phyloP scores from a whole-genome alignment of 2,797 vertebrate genomes.

The Semotilus atromaculatus region DNA sequence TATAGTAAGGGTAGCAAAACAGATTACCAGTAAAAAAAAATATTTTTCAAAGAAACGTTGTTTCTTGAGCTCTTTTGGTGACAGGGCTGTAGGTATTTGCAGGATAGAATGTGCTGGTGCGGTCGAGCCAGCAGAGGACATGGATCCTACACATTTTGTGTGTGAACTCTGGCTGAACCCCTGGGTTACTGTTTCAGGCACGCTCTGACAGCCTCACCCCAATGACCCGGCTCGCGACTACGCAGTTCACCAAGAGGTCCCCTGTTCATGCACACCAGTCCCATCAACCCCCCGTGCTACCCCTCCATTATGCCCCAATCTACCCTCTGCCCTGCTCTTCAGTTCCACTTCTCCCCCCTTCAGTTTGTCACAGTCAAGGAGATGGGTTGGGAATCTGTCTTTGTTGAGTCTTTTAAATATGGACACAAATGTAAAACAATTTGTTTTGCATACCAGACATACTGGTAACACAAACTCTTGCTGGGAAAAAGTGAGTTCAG shows the following conservation, averaged over 20 bases:
- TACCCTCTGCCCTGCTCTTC: slow-evolving; percentile 56
- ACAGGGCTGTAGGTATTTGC: slow-evolving; percentile 61
- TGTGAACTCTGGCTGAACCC: slow-evolving; percentile 95
- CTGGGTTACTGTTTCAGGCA: slow-evolving; percentile 85
- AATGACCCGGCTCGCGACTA: slow-evolving; percentile 89
- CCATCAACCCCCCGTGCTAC: slow-evolving; percentile 13
- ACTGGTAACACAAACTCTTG: slow-evolving; percentile 65
- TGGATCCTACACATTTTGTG: slow-evolving; percentile 81
- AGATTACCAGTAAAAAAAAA: not conserved
- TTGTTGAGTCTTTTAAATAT: slow-evolving; percentile 61
- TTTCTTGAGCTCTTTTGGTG: slow-evolving; percentile 47
- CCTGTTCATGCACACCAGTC: slow-evolving; percentile 72
- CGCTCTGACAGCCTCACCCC: slow-evolving; percentile 84
- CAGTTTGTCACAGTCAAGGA: slow-evolving; percentile 68
- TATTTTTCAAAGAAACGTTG: not conserved
- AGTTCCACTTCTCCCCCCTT: slow-evolving; percentile 63
- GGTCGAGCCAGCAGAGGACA: slow-evolving; percentile 76
- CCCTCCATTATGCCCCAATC: slow-evolving; percentile 52
- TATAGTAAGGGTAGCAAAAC: not conserved
- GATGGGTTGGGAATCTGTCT: slow-evolving; percentile 63
- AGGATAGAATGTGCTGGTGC: slow-evolving; percentile 51
- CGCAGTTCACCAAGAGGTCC: slow-evolving; percentile 87
- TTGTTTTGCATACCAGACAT: slow-evolving; percentile 69
- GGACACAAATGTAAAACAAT: slow-evolving; percentile 69
- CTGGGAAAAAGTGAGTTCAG: slow-evolving; percentile 62